phyloP scores from a whole-genome alignment of 2,888 invertebrate species.

The Aromia moschata region DNA sequence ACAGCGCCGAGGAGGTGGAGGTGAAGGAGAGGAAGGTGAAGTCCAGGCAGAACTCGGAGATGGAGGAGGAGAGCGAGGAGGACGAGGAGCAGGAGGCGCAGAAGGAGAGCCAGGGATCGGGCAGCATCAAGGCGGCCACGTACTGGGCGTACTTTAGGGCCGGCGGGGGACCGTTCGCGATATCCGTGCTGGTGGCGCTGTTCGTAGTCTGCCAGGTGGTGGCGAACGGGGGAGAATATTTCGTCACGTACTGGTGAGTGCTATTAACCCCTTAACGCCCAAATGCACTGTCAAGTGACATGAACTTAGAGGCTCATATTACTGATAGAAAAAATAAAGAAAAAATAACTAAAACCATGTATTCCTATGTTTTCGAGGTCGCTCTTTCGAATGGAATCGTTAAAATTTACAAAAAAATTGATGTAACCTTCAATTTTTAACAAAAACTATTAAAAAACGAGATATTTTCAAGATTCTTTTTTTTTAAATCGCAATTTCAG shows the following conservation, averaged over 20 bases:
- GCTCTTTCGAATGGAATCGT: no score
- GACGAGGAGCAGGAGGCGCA: constrained; percentile 53
- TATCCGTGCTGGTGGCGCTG: constrained; percentile 61
- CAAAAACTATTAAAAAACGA: no score
- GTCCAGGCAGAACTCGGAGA: constrained; percentile 55
- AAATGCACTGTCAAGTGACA: no score
- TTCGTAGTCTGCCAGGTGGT: constrained; percentile 68
- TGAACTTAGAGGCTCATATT: no score
- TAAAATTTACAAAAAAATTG: no score
- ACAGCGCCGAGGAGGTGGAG: constrained; percentile 53
- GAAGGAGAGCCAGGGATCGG: constrained; percentile 54
- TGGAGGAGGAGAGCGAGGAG: constrained; percentile 51
- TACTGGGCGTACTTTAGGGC: constrained; percentile 66
- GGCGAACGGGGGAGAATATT: constrained; percentile 75
- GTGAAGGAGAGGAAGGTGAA: constrained; percentile 53
- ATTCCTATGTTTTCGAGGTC: no score
- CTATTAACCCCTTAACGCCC: no score
- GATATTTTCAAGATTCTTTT: no score
- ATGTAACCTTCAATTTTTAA: no score
- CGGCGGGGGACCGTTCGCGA: constrained; percentile 64
- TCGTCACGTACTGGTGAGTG: constrained; percentile 74
- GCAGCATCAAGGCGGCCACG: constrained; percentile 53
- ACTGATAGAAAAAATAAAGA: no score
- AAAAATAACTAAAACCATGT: no score
- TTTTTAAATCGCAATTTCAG: no score